A percentile compares a stretch with the other conserved stretches of the same genome.
These are phyloP conservation scores for Drosophila sturtevanti DNA, from an alignment of 1,140 invertebrate genomes.

Conservation along the genomic window DNA sequence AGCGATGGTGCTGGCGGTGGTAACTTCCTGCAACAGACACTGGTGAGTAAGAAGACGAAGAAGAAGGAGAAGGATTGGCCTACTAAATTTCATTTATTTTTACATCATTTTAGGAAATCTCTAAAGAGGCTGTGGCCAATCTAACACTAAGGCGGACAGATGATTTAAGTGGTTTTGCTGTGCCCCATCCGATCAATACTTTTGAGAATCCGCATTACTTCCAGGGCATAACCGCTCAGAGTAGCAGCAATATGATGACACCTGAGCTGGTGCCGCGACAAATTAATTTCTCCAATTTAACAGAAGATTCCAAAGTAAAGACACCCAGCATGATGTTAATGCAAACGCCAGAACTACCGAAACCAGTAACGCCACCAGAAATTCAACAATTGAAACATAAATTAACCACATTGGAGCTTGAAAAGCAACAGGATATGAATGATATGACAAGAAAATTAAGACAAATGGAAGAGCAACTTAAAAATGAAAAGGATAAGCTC, in stretches of 20 bases:
- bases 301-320: conserved; percentile 82
- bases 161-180: conserved; percentile 68
- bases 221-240: conserved; percentile 58
- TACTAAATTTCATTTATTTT: neutral
- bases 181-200: conserved; percentile 63
- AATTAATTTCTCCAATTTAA: conserved; percentile 79
- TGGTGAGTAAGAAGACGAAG: conserved; percentile 52
- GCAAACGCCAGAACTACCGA: conserved; percentile 72
- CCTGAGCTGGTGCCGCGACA: conserved; percentile 73
- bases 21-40: conserved; percentile 64
- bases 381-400: conserved; percentile 43
- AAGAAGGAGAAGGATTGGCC: neutral
- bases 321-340: conserved; percentile 64
- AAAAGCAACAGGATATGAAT: conserved; percentile 55
- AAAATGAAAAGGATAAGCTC: conserved; percentile 52
- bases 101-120: conserved; percentile 58
- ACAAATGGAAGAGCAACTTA: conserved; percentile 39
- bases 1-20: conserved; percentile 51
- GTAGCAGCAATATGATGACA: conserved; percentile 50
- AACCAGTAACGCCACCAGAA: conserved; percentile 35
- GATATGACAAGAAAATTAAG: conserved; percentile 45
- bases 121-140: conserved; percentile 75
- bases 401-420: conserved; percentile 37
- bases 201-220: conserved; percentile 81
- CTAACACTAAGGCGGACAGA: conserved; percentile 75